Conservation (phyloP, 2,888 invertebrate genomes). For the Cyclophora punctaria region DNA sequence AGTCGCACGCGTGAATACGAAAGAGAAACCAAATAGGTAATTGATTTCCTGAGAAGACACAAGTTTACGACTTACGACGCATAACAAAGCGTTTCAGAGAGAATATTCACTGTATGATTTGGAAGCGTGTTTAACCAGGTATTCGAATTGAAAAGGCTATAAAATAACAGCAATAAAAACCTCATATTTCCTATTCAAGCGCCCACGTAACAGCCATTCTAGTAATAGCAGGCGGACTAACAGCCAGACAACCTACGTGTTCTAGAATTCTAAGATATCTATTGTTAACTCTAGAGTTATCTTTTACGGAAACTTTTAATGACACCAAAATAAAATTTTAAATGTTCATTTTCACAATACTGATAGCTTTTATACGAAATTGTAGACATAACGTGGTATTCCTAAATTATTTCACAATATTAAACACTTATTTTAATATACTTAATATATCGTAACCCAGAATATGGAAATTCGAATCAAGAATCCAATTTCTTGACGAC, state of each 20-base stretch:
- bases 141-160: slow-evolving; percentile 20
- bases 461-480: slow-evolving; percentile 6
- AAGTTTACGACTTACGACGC: slow-evolving; percentile 10
- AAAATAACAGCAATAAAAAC: slow-evolving; percentile 25
- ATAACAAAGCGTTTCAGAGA: not conserved
- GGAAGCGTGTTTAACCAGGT: slow-evolving; percentile 10
- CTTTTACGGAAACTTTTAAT: too few species aligned
- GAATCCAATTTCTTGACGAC: slow-evolving; percentile 10
- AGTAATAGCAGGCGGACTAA: slow-evolving; percentile 26
- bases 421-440: not conserved
- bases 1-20: slow-evolving; percentile 3
- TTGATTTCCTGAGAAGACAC: slow-evolving; percentile 8
- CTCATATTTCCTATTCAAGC: slow-evolving; percentile 26
- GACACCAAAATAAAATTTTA: too few species aligned
- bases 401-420: not conserved
- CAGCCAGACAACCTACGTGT: slow-evolving; percentile 29
- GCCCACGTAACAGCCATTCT: slow-evolving; percentile 32
- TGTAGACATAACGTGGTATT: too few species aligned
- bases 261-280: slow-evolving; percentile 31
- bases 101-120: slow-evolving; percentile 12
- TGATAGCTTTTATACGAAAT: too few species aligned
- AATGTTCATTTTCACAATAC: too few species aligned
- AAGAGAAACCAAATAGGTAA: slow-evolving; percentile 20
- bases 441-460: slow-evolving; percentile 6
- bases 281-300: slow-evolving; percentile 17